Conservation (phyloP, 2,888 invertebrate species). For the Drosophila algonquin region DNA sequence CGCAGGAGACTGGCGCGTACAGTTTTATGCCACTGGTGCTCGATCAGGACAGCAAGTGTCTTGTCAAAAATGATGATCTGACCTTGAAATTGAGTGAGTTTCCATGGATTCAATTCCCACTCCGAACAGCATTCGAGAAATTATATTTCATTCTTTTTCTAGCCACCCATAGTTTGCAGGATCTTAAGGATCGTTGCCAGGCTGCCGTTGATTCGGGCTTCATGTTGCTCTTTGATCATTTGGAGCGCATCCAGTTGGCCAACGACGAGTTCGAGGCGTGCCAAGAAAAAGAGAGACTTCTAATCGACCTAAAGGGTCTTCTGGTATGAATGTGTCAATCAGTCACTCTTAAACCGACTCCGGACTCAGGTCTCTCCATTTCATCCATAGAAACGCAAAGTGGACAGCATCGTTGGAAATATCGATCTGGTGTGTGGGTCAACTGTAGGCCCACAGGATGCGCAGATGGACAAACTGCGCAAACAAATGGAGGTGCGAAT, state of each 20-base stretch:
- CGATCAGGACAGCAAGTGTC: constrained; percentile 13
- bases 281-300: constrained; percentile 20
- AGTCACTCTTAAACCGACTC: too few relatives aligned
- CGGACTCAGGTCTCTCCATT: too few relatives aligned
- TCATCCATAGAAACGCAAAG: constrained; percentile 13
- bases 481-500: constrained; percentile 35
- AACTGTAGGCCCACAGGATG: neutral
- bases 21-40: constrained; percentile 59
- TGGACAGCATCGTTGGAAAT: neutral
- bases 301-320: constrained; percentile 33
- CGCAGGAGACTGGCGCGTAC: constrained; percentile 20
- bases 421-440: constrained; percentile 16
- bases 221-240: constrained; percentile 31
- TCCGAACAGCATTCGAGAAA: too few relatives aligned
- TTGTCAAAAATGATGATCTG: constrained; percentile 3
- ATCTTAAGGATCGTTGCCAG: constrained; percentile 53
- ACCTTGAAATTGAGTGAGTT: constrained; percentile 65
- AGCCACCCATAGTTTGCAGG: constrained; percentile 52
- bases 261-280: constrained; percentile 8
- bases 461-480: constrained; percentile 4
- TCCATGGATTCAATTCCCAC: too few relatives aligned
- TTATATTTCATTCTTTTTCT: neutral
- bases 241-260: constrained; percentile 23
- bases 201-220: constrained; percentile 36
- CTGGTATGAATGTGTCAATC: constrained; percentile 37